Evolutionary conservation across 1,140 invertebrate species (phyloP), one percentile per base, ranked within the genome.

Genomic region (Nylanderia fulva): DNA sequence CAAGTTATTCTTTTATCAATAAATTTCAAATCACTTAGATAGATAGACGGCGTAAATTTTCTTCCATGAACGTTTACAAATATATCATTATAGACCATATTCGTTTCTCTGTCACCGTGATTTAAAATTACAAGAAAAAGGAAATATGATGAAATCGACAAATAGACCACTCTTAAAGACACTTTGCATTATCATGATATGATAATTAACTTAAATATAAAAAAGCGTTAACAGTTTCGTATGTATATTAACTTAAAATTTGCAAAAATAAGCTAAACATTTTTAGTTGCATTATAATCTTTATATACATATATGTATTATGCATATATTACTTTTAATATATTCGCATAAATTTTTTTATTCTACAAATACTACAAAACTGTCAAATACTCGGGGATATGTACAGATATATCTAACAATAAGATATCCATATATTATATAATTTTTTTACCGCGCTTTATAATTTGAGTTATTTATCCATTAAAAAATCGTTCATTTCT

Each of bases 71-170:
- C 18, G 24, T 4, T 8, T n/a, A 58, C 21, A 61, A 8, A n/a
- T 33, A 86, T 85, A 88, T 88, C 64, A 88, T 58, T 21, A 11
- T 11, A 7, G 8, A 75, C 5, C n/a, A 45, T n/a, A 21, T 24
- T 33, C 18, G 36, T 1, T 60, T 52, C 11, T 42, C 13, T 60
- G 11, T 42, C 33, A 56, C n/a, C n/a, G n/a, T 36, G 15, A 79
- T 79, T 68, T 79, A 79, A 0, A 68, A 79, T 36, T 29, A 77
- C 1, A 52, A 4, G 2, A n/a, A 29, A 82, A 82, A 72, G 39
- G 6, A 9, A 1, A 69, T 3, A 18, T n/a, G 5, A 5, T 15
- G 13, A 21, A 42, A 27, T n/a, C 8, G 21, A 7, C 24, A 13
- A 63, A 33, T 8, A 18, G 39, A 21, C 15, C 15, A n/a, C 2